Conservation (phyloP, 2,113 vertebrate species). For the Tautogolabrus adspersus region DNA sequence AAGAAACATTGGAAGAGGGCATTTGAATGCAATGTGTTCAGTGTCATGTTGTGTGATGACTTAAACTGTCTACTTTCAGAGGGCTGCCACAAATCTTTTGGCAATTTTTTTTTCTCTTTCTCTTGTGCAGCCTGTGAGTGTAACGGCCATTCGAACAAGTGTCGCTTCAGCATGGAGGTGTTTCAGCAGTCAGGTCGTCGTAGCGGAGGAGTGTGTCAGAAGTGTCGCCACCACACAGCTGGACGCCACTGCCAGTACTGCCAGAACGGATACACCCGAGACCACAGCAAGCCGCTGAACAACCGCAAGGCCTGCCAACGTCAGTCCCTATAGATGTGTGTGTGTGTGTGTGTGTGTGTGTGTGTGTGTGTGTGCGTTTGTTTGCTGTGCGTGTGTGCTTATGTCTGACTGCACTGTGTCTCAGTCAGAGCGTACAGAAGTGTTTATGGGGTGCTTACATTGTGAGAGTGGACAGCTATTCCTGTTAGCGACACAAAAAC, state of each 20-base stretch:
- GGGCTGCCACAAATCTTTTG: background rate
- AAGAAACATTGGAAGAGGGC: too few relatives aligned
- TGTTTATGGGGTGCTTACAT: conserved; percentile 79
- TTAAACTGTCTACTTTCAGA: background rate
- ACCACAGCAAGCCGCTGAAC: conserved; percentile 83
- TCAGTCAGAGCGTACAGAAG: conserved; percentile 19
- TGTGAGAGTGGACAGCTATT: conserved; percentile 69
- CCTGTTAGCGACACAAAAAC: conserved; percentile 45
- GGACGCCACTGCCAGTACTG: conserved; percentile 94
- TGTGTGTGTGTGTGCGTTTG: conserved; percentile 7
- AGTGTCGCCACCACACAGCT: conserved; percentile 90
- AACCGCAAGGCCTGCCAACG: conserved; percentile 90
- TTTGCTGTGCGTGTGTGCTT: conserved; percentile 12
- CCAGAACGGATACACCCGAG: conserved; percentile 88
- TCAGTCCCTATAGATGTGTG: conserved; percentile 77
- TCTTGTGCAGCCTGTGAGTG: conserved; percentile 87
- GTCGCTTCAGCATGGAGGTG: conserved; percentile 90
- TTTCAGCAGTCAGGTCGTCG: conserved; percentile 89
- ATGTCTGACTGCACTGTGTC: conserved; percentile 10
- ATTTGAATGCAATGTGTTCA: too few relatives aligned
- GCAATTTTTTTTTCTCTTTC: background rate
- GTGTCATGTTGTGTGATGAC: too few relatives aligned
- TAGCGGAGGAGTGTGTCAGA: conserved; percentile 90
- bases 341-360: conserved; percentile 30
- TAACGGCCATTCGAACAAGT: conserved; percentile 89